These are phyloP conservation scores for Caligus rogercresseyi DNA, from an alignment of 1,140 invertebrate genomes.

Conservation along the genomic window DNA sequence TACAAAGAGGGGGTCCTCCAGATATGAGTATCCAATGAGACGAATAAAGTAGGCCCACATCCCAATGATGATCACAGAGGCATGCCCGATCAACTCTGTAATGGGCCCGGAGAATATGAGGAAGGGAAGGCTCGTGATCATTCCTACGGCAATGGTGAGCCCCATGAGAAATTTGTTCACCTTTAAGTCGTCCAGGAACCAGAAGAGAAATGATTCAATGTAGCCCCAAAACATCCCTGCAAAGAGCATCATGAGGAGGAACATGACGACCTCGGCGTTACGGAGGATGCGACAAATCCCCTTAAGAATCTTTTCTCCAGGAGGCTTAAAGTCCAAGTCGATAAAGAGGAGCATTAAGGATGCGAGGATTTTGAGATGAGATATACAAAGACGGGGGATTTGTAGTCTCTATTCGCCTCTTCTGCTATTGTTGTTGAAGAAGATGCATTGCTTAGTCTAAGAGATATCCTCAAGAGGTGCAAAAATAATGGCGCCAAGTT, in stretches of 20 bases:
- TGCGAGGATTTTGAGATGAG: constrained; percentile 46
- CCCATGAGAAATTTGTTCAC: constrained; percentile 58
- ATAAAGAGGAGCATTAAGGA: constrained; percentile 49
- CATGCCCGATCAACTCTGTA: constrained; percentile 53
- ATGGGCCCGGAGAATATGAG: constrained; percentile 57
- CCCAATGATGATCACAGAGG: constrained; percentile 56
- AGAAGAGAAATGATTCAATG: constrained; percentile 66
- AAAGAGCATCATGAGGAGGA: constrained; percentile 37
- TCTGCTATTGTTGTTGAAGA: neutral
- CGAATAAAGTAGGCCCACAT: constrained; percentile 55
- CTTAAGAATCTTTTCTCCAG: constrained; percentile 46
- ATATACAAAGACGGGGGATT: constrained; percentile 50
- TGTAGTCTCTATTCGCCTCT: neutral
- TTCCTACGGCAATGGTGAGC: constrained; percentile 57
- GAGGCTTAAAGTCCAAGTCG: constrained; percentile 53
- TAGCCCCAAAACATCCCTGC: constrained; percentile 60
- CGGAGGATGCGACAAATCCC: constrained; percentile 50
- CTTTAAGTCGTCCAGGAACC: constrained; percentile 58
- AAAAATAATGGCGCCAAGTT: constrained; percentile 21
- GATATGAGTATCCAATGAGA: constrained; percentile 48
- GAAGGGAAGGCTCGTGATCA: constrained; percentile 52
- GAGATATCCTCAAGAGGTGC: constrained; percentile 19
- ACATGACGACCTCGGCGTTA: constrained; percentile 49
- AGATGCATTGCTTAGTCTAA: no score
- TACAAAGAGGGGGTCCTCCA: constrained; percentile 60